These are phyloP conservation scores for Gymnocypris eckloni DNA, from an alignment of 2,797 vertebrate species.

Conservation along the genomic window DNA sequence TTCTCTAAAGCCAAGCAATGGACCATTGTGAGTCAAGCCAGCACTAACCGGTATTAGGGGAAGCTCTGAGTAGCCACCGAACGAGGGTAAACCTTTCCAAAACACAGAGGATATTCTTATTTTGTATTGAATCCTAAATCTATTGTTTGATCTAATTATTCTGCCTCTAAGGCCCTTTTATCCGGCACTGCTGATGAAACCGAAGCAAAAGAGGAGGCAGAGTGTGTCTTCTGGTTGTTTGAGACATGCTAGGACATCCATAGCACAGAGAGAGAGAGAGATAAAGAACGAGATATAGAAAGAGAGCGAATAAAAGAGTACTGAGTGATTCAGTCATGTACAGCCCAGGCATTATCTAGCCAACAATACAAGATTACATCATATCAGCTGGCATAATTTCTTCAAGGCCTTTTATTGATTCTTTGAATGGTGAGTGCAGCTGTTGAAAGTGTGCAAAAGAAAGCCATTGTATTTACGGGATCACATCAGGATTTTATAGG, in stretches of 20 bases:
- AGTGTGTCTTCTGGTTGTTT: conserved; percentile 22
- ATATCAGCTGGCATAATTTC: conserved; percentile 61
- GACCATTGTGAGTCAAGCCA: conserved; percentile 20
- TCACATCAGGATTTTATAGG: conserved; percentile 55
- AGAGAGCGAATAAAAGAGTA: conserved; percentile 39
- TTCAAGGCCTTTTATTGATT: conserved; percentile 61
- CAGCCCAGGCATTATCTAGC: conserved; percentile 54
- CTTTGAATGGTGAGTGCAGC: conserved; percentile 50
- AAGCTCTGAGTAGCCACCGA: conserved; percentile 7
- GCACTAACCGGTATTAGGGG: not conserved
- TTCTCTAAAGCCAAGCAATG: conserved; percentile 30
- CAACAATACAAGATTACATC: conserved; percentile 63
- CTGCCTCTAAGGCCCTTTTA: conserved; percentile 56
- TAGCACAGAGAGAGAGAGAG: conserved; percentile 25
- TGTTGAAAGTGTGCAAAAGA: conserved; percentile 56
- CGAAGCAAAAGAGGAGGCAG: conserved; percentile 55
- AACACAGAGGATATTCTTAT: conserved; percentile 50
- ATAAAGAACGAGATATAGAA: conserved; percentile 35
- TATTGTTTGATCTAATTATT: conserved; percentile 68
- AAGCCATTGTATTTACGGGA: conserved; percentile 54
- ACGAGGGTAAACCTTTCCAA: conserved; percentile 20
- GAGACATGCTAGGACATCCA: conserved; percentile 28
- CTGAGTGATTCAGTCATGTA: conserved; percentile 46
- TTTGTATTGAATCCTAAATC: conserved; percentile 60
- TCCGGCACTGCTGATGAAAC: conserved; percentile 60